Base-by-base conservation (phyloP, 2,797 vertebrate species). In the Vipera ursinii region DNA sequence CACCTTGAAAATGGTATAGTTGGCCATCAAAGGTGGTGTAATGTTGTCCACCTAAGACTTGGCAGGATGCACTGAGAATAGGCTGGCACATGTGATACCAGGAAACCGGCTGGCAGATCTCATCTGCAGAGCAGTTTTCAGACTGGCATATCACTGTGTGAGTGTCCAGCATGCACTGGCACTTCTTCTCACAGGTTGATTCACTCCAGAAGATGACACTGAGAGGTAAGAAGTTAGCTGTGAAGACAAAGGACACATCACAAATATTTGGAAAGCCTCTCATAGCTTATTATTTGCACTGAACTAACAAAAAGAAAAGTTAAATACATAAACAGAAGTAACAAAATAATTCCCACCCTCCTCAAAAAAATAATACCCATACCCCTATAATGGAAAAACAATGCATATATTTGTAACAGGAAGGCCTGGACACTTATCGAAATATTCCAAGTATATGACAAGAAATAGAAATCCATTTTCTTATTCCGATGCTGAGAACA, bases 161-260 rank as follows among this genome's bases (percentile, higher is more conserved):
- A 1, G 38, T 0, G 6, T 57, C 59, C 0, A 82, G 7, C 20
- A 92, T 96, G 32, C 97, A 97, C 65, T 89, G 97, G 92, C 97
- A 97, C 89, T 38, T 97, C 65, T 96, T 86, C 55, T 93, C 73
- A 92, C 97, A 98, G 73, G 92, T 93, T 0, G 24, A 89, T 95
- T 97, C 97, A 0, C 32, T 97, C 98, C 97, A 98, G 92, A 97
- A 97, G 3, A 95, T 95, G 86, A 94, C 91, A 1, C 95, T 95
- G 0, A 61, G 7, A 8, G 89, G 90, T 48, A 94, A 51, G 61
- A 90, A 88, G 4, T 28, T 32, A 61, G 91, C 95, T 95, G 89
- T 0, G 0, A 56, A 69, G 85, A 86, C 44, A 63, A 28, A 92
- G 2, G 24, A n/a, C 0, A 4, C 12, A 57, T 51, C 2, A 3